Conservation (phyloP, 37 sponge, comb jelly and placozoan genomes). For the Dysidea cf. avara region DNA sequence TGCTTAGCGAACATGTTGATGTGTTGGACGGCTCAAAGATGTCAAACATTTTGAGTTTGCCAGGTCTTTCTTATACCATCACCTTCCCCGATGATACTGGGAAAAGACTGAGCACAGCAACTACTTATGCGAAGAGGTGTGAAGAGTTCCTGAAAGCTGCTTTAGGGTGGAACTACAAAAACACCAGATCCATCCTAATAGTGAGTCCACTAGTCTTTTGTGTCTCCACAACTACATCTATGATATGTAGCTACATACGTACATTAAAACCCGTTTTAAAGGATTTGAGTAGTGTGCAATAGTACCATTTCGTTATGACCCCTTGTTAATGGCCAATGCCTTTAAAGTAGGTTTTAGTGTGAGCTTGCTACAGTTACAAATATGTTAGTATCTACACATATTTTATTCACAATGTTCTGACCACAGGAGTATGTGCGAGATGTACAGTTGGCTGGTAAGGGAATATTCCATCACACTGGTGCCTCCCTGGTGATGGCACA, state of each 20-base stretch:
- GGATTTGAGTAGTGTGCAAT: too few relatives aligned
- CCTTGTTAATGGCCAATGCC: too few relatives aligned
- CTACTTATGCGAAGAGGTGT: slow-evolving; percentile 62
- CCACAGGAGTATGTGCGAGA: slow-evolving; percentile 43
- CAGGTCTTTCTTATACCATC: slow-evolving; percentile 35
- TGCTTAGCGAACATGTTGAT: too few relatives aligned
- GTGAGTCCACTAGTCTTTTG: too few relatives aligned
- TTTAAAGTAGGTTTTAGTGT: background rate
- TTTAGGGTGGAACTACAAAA: slow-evolving; percentile 53
- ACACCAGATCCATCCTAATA: slow-evolving; percentile 58
- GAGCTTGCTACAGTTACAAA: too few relatives aligned
- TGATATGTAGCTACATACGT: too few relatives aligned
- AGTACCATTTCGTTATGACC: background rate
- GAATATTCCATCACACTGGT: slow-evolving; percentile 53
- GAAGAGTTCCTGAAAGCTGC: slow-evolving; percentile 66
- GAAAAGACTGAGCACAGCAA: slow-evolving; percentile 69
- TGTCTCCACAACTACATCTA: too few relatives aligned
- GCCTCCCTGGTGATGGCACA: slow-evolving; percentile 56
- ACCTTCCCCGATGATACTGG: slow-evolving; percentile 37
- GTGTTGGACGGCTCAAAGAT: too few relatives aligned
- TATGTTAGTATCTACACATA: too few relatives aligned
- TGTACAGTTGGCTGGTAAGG: background rate
- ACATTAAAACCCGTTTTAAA: too few relatives aligned
- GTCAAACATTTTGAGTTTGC: too few relatives aligned
- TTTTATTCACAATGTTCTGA: too few relatives aligned